Conservation (phyloP, 2,113 vertebrate genomes). For the Pomatorhinus ruficollis region DNA sequence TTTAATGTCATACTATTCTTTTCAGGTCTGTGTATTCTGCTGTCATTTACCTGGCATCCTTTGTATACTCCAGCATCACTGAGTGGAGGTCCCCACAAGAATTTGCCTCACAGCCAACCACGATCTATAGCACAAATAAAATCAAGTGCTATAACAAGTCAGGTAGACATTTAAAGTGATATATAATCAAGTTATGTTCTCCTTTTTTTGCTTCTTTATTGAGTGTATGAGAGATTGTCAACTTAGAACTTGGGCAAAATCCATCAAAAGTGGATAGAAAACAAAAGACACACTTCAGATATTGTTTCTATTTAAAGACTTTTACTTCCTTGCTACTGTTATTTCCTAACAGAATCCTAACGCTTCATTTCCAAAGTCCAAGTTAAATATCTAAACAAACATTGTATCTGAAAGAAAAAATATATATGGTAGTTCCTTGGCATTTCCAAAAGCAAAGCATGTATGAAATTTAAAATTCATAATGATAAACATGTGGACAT, state of each 20-base stretch:
- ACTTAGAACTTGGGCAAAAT: background rate
- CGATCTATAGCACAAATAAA: conserved; percentile 83
- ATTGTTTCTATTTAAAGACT: background rate
- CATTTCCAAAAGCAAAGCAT: background rate
- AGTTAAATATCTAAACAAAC: background rate
- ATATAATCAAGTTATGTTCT: background rate
- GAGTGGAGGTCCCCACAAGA: conserved; percentile 96
- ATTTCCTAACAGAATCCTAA: background rate
- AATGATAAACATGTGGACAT: background rate
- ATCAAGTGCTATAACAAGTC: background rate
- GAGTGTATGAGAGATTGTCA: background rate
- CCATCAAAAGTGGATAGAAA: background rate
- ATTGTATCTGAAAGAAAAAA: background rate
- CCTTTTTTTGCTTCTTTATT: background rate
- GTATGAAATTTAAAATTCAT: background rate
- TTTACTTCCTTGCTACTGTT: background rate
- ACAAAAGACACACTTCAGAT: background rate
- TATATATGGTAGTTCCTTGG: background rate
- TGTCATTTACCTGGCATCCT: conserved; percentile 89
- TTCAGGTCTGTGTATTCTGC: background rate
- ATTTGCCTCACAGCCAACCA: conserved; percentile 94
- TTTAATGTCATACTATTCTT: background rate
- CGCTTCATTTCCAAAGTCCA: background rate
- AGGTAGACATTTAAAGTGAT: background rate
- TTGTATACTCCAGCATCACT: conserved; percentile 94